Evolutionary conservation across 2,888 invertebrate genomes (phyloP).

Genomic region (Aethes cnicana): DNA sequence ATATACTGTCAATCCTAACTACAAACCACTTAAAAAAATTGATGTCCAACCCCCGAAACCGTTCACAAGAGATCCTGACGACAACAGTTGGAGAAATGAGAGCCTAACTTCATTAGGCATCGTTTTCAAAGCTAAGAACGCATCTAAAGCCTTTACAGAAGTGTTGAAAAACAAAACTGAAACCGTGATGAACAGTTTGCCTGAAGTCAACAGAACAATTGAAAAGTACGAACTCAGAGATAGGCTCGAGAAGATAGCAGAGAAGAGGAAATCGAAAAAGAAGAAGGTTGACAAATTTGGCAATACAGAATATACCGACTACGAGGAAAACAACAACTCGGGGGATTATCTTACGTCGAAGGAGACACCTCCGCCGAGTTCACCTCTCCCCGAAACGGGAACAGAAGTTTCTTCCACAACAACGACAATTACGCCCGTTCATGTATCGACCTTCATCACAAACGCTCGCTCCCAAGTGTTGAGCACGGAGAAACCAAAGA

Average conservation of each 20-base stretch:
- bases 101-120: constrained; percentile 73
- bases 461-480: constrained; percentile 23
- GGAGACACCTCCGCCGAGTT: constrained; percentile 22
- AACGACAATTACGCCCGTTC: no score
- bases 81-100: constrained; percentile 77
- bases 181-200: constrained; percentile 53
- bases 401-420: constrained; percentile 2
- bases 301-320: constrained; percentile 61
- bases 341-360: constrained; percentile 40
- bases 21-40: constrained; percentile 70
- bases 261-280: constrained; percentile 67
- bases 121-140: constrained; percentile 74
- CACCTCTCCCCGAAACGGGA: constrained; percentile 3
- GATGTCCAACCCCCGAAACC: constrained; percentile 64
- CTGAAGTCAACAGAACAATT: constrained; percentile 54
- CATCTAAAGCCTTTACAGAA: constrained; percentile 71
- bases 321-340: constrained; percentile 57
- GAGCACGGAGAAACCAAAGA: constrained; percentile 48
- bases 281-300: constrained; percentile 61
- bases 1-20: constrained; percentile 63
- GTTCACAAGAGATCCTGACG: constrained; percentile 68
- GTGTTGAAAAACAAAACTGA: constrained; percentile 75
- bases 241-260: constrained; percentile 69
- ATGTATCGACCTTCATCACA: no score
- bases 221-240: constrained; percentile 61